Base-by-base conservation (phyloP, 2,888 invertebrate genomes). In the Norana najaformis region DNA sequence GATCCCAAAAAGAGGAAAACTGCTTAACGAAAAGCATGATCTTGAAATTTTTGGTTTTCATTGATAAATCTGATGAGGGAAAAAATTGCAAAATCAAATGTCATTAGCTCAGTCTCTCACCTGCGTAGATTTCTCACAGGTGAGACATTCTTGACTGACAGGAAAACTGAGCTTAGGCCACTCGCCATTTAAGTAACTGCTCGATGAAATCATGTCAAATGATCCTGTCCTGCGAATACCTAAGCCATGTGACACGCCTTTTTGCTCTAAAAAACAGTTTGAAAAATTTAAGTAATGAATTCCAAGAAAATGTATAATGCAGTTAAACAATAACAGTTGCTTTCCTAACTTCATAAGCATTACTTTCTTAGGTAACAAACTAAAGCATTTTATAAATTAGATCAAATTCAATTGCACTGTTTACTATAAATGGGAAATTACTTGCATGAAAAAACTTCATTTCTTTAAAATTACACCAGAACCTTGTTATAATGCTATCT, bases 171-270 rank as follows among this genome's bases (percentile, higher is more conserved):
- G 85, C 37, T 85, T 85, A 20, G 85, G 85, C 85, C 85, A 85
- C 35, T 85, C 85, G 6, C 85, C 85, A 85, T 85, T 85, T 85
- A 85, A 85, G 85, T 85, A 85, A 85, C 35, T 85, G 37, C 85
- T 85, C 6, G 85, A 85, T 6, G 85, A 85, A 14, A 85, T 85
- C 85, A 85, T 35, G 37, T 85, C 85, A 85, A 35, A 85, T 36
- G 85, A 85, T 37, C 85, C 85, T 85, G 85, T 85, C 85, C 85
- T 85, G 36, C 85, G 85, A 85, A 85, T 85, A n/a, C 85, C 85
- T 6, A 36, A 20, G 36, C 85, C 85, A 36, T 35, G 36, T 23
- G 37, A 37, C 85, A 36, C 20, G 18, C 30, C 85, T 36, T 36
- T 36, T 85, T 18, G 85, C 18, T 85, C 85, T 85, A 85, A 69